Base-by-base conservation (phyloP, 2,113 vertebrate species). In the Megaceryle maxima region DNA sequence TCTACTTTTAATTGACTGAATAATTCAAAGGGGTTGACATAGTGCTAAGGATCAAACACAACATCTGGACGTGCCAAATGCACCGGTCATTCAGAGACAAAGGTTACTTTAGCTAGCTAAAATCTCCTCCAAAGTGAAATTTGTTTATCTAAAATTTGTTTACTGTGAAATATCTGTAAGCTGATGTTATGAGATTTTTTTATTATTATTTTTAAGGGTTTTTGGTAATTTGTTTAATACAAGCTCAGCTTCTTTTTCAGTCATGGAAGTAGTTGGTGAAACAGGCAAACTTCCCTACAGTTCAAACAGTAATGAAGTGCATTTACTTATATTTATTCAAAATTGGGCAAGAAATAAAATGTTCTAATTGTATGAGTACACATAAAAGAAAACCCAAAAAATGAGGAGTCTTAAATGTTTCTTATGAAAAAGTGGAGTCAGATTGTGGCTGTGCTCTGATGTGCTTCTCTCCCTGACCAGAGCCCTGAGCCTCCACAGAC, bases 21-120 rank as follows among this genome's bases (percentile, higher is more conserved):
- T 57, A 62, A 43, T 13, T 9, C 1, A 1, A 72, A 82, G 20
- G 20, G 4, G 11, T 8, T 93, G 35, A n/a, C 59, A 31, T 4
- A 35, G 29, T 13, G 22, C 4, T 72, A 55, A 75, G 14, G 51
- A 60, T 63, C 43, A 70, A 83, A 57, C 24, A 5, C 24, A 59
- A 11, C 6, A 51, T 43, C 33, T 53, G 33, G 26, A 14, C 0
- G 0, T 72, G 35, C 24, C 60, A 81, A 83, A 88, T 1, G 0
- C 51, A 69, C 25, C 16, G 57, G 24, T 77, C 24, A 55, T 63
- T 13, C 1, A 5, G 13, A 75, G 24, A 16, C 14, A 94, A 43
- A 95, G 16, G 24, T 74, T 72, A 53, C 43, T 79, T 92, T 67
- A 81, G 25, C 53, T 25, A 16, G 56, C 10, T 91, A 37, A 81